Conservation (phyloP, 2,113 vertebrate genomes). For the Capreolus pygargus region DNA sequence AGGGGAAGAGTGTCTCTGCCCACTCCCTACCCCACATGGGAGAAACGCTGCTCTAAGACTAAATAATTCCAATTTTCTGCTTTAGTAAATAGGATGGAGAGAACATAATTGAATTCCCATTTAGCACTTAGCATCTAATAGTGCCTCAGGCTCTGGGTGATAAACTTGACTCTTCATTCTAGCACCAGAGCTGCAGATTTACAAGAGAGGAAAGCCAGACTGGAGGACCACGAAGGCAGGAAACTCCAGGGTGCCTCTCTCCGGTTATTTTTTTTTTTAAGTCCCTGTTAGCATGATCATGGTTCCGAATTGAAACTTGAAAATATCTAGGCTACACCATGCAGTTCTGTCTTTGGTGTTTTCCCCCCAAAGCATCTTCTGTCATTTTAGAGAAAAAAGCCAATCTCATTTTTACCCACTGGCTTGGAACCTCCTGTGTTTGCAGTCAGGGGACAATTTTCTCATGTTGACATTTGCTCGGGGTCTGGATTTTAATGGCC, state of each 20-base stretch:
- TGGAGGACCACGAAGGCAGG: background rate
- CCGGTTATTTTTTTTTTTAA: background rate
- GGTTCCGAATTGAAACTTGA: constrained; percentile 1
- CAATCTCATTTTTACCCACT: background rate
- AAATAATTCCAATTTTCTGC: constrained; percentile 66
- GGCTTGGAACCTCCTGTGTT: background rate
- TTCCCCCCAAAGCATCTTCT: background rate
- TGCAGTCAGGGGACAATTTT: background rate
- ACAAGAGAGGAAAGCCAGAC: background rate
- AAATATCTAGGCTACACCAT: background rate
- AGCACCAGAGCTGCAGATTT: background rate
- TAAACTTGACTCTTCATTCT: constrained; percentile 33
- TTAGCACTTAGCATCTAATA: constrained; percentile 41
- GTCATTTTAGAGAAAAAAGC: background rate
- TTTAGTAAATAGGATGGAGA: constrained; percentile 54
- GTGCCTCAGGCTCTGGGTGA: constrained; percentile 7
- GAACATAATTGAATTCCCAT: constrained; percentile 63
- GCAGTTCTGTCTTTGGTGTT: background rate
- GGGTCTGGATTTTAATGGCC: constrained; percentile 19
- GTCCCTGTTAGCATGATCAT: background rate
- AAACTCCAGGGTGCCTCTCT: background rate
- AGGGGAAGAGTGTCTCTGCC: background rate
- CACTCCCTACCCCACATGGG: background rate
- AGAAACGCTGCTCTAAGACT: constrained; percentile 2
- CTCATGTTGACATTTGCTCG: background rate